phyloP scores from a whole-genome alignment of 2,113 vertebrate genomes.

The Meleagris gallopavo region DNA sequence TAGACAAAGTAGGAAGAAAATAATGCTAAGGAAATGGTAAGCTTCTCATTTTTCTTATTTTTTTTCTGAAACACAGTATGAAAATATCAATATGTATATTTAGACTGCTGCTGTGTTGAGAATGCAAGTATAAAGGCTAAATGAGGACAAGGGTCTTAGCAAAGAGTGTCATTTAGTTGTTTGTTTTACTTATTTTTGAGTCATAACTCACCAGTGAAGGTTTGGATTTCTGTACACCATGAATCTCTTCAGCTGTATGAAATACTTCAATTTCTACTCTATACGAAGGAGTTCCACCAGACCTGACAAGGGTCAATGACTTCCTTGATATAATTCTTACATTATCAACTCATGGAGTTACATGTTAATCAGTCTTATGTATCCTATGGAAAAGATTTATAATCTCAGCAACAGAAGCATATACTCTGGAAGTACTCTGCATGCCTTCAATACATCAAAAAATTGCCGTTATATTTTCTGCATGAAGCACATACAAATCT shows the following conservation, averaged over 20 bases:
- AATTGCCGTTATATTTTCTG: conserved; percentile 11
- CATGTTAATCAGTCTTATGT: conserved; percentile 59
- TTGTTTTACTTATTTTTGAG: neutral
- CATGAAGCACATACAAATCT: neutral
- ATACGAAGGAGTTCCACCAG: conserved; percentile 57
- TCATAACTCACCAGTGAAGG: neutral
- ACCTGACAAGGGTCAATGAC: conserved; percentile 41
- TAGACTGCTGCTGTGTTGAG: neutral
- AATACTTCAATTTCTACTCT: conserved; percentile 62
- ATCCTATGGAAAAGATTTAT: conserved; percentile 44
- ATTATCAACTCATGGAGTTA: conserved; percentile 31
- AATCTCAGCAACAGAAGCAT: conserved; percentile 33
- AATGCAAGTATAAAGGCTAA: neutral
- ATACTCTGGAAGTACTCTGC: neutral
- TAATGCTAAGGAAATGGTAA: neutral
- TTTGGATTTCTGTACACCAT: conserved; percentile 70
- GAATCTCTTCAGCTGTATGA: conserved; percentile 40
- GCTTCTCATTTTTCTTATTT: neutral
- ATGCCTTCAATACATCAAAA: conserved; percentile 30
- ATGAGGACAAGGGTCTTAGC: neutral
- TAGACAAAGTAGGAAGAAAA: neutral
- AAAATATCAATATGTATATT: neutral
- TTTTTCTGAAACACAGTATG: neutral
- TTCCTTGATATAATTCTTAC: neutral
- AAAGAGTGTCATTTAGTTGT: neutral